These are phyloP conservation scores for Glossophaga mutica DNA, from an alignment of 2,797 vertebrate species.

Conservation along the genomic window DNA sequence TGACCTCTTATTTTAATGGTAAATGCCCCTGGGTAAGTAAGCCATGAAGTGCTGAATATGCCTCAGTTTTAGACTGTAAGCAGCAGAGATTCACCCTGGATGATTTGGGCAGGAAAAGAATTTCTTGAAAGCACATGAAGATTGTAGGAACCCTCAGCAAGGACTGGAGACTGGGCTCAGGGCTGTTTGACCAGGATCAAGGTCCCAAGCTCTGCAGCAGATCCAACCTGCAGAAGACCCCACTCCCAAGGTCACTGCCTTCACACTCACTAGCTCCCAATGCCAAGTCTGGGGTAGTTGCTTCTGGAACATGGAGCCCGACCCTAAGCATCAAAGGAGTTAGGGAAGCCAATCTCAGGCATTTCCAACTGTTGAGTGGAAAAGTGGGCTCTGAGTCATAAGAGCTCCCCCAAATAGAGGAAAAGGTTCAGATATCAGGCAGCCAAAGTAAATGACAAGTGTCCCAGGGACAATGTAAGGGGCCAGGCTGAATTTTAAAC, in stretches of 20 bases:
- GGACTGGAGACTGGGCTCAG: not conserved
- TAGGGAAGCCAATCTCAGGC: accelerated
- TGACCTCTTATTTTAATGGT: not conserved
- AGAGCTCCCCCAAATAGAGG: not conserved
- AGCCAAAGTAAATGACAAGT: not conserved
- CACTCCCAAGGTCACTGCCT: not conserved
- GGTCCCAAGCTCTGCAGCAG: not conserved
- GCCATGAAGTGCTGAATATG: not conserved
- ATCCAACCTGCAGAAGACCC: not conserved
- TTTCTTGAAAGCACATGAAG: not conserved
- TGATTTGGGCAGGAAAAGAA: not conserved
- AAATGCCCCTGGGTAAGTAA: not conserved
- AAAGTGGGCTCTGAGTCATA: not conserved
- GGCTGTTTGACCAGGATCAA: not conserved
- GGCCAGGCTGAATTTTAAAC: not conserved
- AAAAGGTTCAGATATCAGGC: not conserved
- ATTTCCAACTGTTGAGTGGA: not conserved
- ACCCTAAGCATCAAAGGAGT: not conserved
- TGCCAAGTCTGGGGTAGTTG: not conserved
- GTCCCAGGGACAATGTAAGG: not conserved
- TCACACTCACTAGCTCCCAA: not conserved
- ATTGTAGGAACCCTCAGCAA: not conserved
- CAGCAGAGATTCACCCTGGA: not conserved
- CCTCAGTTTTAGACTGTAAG: not conserved
- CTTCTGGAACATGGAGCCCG: not conserved